Percentiles rank a stretch among this genome's conserved stretches.
Conservation (phyloP, 2,888 invertebrate genomes). For the Timandra comae region DNA sequence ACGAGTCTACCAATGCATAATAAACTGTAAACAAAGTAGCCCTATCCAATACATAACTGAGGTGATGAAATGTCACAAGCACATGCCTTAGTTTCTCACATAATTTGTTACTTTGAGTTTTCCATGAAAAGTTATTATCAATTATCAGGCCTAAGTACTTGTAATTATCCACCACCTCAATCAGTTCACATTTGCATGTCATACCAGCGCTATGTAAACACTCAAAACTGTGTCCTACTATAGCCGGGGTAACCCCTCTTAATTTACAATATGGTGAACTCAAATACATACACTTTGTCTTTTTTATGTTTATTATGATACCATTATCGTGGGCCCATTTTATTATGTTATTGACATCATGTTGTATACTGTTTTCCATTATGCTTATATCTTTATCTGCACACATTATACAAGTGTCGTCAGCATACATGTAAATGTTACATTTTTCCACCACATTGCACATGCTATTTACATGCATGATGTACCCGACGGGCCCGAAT, state of each 20-base stretch:
- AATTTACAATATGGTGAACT: too few species aligned
- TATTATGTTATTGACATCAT: too few species aligned
- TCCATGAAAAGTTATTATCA: too few species aligned
- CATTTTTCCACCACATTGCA: background rate
- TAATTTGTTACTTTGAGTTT: too few species aligned
- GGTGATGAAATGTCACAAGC: background rate
- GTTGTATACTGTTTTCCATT: background rate
- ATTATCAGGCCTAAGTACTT: too few species aligned
- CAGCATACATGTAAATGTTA: constrained; percentile 1
- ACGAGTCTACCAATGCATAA: background rate
- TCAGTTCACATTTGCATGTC: too few species aligned
- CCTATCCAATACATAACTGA: background rate
- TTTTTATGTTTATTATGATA: background rate
- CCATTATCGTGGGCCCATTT: background rate
- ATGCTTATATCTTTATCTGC: background rate
- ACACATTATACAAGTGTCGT: background rate
- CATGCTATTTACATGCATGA: constrained; percentile 2
- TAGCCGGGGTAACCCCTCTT: too few species aligned
- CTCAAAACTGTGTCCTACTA: too few species aligned
- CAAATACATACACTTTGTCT: too few species aligned
- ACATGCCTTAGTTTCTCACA: too few species aligned
- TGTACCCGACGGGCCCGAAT: constrained; percentile 3
- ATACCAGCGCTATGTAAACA: too few species aligned
- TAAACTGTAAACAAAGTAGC: background rate
- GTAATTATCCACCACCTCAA: too few species aligned